These are phyloP conservation scores for Gavia stellata DNA, from an alignment of 2,113 vertebrate genomes.

Conservation along the genomic window DNA sequence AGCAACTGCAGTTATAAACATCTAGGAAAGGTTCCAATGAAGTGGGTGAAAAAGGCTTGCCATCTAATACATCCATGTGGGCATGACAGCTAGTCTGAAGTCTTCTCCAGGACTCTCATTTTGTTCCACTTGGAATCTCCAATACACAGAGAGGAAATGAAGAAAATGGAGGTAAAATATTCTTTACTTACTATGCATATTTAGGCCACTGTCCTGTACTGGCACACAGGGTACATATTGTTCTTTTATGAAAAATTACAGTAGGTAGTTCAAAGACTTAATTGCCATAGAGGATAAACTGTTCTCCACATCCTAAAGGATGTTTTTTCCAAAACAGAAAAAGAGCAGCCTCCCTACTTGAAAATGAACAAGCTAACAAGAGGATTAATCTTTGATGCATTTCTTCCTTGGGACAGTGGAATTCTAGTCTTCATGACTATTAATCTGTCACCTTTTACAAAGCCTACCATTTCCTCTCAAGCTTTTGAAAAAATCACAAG, in stretches of 20 bases:
- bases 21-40: neutral
- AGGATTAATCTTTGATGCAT: neutral
- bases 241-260: neutral
- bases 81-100: neutral
- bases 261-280: neutral
- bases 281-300: neutral
- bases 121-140: neutral
- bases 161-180: neutral
- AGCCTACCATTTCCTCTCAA: conserved; percentile 12
- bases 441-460: conserved; percentile 32
- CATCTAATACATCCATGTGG: neutral
- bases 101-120: neutral
- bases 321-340: neutral
- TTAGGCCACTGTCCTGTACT: neutral
- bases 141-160: neutral
- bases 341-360: neutral
- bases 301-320: neutral
- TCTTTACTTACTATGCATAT: neutral
- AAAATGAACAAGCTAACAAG: conserved; percentile 9
- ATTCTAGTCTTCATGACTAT: conserved; percentile 13
- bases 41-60: neutral
- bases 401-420: conserved; percentile 18
- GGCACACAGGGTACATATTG: neutral
- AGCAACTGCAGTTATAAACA: neutral
- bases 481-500: conserved; percentile 36